Conservation (phyloP, 2,888 invertebrate genomes). For the Agonopterix arenella region DNA sequence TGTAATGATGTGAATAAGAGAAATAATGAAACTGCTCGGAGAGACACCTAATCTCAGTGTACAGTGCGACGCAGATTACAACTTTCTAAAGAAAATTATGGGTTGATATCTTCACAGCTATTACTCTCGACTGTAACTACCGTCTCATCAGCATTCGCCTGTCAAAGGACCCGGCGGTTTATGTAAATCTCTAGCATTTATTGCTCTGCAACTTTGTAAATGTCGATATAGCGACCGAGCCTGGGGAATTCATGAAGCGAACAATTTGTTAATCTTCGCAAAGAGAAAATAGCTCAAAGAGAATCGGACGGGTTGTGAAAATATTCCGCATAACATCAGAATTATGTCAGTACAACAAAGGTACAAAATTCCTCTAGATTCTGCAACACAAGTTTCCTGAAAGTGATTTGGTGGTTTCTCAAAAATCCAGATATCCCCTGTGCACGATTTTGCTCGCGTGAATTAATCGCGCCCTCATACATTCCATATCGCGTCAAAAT, state of each 20-base stretch:
- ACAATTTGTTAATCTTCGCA: conserved; percentile 48
- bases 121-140: conserved; percentile 35
- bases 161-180: conserved; percentile 49
- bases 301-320: conserved; percentile 16
- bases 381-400: not conserved
- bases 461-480: conserved; percentile 50
- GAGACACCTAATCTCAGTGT: conserved; percentile 17
- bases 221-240: conserved; percentile 39
- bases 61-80: conserved; percentile 24
- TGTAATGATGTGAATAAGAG: conserved; percentile 7
- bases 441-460: conserved; percentile 56
- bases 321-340: conserved; percentile 22
- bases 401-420: not conserved
- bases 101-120: conserved; percentile 35
- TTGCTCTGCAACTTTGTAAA: conserved; percentile 41
- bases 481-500: conserved; percentile 46
- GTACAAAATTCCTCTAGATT: not conserved
- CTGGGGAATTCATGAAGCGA: conserved; percentile 34
- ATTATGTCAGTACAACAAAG: not conserved
- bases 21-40: conserved; percentile 20
- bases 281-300: conserved; percentile 30
- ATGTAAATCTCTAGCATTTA: conserved; percentile 55
- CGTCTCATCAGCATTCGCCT: conserved; percentile 51
- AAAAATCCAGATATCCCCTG: not conserved
- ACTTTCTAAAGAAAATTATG: conserved; percentile 45